Evolutionary conservation across 2,888 invertebrate species (phyloP).

Genomic region (Sipunculus nudus): DNA sequence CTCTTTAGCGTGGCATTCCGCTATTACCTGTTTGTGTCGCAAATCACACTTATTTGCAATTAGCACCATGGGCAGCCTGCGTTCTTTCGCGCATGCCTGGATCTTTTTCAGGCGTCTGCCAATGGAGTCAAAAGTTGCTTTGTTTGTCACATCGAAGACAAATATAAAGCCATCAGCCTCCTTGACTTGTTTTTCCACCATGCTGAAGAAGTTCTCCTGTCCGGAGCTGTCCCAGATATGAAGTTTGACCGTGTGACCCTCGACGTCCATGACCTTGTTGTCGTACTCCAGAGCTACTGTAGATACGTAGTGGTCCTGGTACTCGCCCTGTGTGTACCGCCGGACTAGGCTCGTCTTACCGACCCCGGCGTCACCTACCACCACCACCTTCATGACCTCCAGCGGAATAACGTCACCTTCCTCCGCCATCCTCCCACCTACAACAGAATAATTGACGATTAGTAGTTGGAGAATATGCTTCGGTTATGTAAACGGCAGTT

Average conservation of each 20-base stretch:
- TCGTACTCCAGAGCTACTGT: slow-evolving; percentile 35
- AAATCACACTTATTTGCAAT: slow-evolving; percentile 31
- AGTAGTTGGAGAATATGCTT: too few relatives aligned
- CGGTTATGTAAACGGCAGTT: too few relatives aligned
- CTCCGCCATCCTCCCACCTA: background rate
- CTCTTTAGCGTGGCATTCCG: slow-evolving; percentile 24
- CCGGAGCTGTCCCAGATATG: slow-evolving; percentile 33
- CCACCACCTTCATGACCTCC: slow-evolving; percentile 42
- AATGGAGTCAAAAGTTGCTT: slow-evolving; percentile 10
- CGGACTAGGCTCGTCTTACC: slow-evolving; percentile 16
- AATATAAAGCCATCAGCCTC: slow-evolving; percentile 29
- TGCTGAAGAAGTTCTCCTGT: slow-evolving; percentile 23
- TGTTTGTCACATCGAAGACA: slow-evolving; percentile 32
- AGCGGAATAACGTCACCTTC: background rate
- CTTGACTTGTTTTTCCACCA: slow-evolving; percentile 14
- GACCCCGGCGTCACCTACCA: slow-evolving; percentile 16
- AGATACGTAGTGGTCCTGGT: slow-evolving; percentile 11
- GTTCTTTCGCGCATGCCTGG: slow-evolving; percentile 6
- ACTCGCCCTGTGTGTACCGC: background rate
- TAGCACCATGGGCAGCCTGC: slow-evolving; percentile 24
- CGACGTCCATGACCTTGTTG: slow-evolving; percentile 18
- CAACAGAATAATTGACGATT: too few relatives aligned
- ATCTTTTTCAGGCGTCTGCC: too few relatives aligned
- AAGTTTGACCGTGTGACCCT: slow-evolving; percentile 16
- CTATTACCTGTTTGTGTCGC: slow-evolving; percentile 27